Evolutionary conservation across 2,888 invertebrate genomes (phyloP).

Genomic region (Agelastica alni): DNA sequence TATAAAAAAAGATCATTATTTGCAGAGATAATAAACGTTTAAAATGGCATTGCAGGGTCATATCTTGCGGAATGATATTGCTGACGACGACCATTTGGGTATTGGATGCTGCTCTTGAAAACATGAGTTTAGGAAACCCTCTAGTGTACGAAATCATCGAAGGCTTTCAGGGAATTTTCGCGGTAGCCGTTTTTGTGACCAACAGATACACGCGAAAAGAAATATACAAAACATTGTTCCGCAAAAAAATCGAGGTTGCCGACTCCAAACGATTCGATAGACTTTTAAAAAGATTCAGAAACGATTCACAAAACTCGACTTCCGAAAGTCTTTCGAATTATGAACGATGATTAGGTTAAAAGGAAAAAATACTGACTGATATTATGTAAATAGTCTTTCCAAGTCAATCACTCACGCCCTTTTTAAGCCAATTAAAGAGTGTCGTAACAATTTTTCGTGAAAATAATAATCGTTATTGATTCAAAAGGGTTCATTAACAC

Average conservation of each 20-base stretch:
- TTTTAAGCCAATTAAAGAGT: no score
- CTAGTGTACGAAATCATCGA: conserved; percentile 40
- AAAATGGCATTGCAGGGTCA: conserved; percentile 36
- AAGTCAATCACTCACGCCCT: no score
- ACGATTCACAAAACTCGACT: no score
- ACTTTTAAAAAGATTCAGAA: conserved; percentile 9
- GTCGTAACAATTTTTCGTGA: no score
- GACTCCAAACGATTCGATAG: conserved; percentile 2
- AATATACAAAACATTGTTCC: conserved; percentile 22
- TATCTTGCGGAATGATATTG: conserved; percentile 35
- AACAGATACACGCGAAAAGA: conserved; percentile 40
- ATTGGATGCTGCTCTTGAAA: conserved; percentile 31
- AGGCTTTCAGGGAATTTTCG: conserved; percentile 39
- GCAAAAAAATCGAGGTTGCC: conserved; percentile 16
- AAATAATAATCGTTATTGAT: no score
- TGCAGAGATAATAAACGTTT: no score
- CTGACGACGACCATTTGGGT: conserved; percentile 37
- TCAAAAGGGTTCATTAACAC: no score
- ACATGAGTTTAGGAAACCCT: conserved; percentile 23
- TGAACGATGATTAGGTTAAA: background rate
- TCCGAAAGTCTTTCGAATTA: background rate
- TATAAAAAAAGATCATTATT: no score
- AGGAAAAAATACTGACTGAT: no score
- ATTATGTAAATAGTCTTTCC: no score
- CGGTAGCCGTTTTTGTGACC: conserved; percentile 38